Base-by-base conservation (phyloP, 2,888 invertebrate species). In the Dascillus cervinus region DNA sequence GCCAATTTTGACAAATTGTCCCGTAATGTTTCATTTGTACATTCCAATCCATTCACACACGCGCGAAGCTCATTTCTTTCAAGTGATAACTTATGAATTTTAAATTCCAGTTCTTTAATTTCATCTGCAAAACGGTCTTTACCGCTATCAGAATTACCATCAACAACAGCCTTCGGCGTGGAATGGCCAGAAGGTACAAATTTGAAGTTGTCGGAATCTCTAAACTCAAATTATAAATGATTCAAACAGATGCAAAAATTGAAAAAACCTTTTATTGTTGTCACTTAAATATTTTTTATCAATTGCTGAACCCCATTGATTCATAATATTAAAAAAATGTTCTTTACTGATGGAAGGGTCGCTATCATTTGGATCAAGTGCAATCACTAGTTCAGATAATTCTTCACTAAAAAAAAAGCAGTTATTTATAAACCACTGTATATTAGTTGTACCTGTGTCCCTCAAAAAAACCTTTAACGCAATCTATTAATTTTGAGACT, bases 1-100 rank as follows among this genome's bases (percentile, higher is more conserved):
- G 46, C 46, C 19, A 47, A 20, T 24, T 40, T 43, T 3, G 50
- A 44, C 15, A 56, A 35, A 26, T 59, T 49, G 5, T 36, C 33
- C 19, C 53, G 51, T 13, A 59, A 37, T 5, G 32, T 25, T 26
- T 55, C 55, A 34, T 53, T 56, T 35, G 52, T 48, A 21, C 58
- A 56, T 37, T 59, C 57, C 3, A 43, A 39, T 13, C 27, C 29
- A 12, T 44, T 22, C 11, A 59, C 39, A 26, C 57, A 57, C n/a
- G 41, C 25, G 32, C 46, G 50, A 2, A 49, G 41, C 17, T 45
- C 28, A 4, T 36, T 35, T 32, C 53, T 29, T 32, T 56, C 55
- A 22, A 37, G 38, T 3, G 36, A 26, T n/a, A 46, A 33, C 43
- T 54, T 55, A 17, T 31, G 40, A 25, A 55, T 36, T 33, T 55